phyloP scores from a whole-genome alignment of 2,113 vertebrate genomes.

The Catharus fuscescens region DNA sequence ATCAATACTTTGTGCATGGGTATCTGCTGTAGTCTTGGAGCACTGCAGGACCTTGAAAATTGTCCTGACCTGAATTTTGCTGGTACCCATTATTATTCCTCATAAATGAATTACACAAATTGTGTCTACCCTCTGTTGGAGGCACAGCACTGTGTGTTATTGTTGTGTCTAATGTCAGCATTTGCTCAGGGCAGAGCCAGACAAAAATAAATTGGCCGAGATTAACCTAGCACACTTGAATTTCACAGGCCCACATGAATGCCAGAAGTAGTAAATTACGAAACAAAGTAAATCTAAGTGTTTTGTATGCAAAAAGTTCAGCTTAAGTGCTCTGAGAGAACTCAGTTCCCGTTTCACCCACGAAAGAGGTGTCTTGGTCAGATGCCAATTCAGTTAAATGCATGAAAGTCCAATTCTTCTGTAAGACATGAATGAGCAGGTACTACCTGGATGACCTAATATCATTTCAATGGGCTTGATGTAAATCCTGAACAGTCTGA shows the following conservation, averaged over 20 bases:
- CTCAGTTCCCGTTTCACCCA: not conserved
- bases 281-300: not conserved
- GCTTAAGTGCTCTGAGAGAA: not conserved
- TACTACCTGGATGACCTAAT: not conserved
- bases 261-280: not conserved
- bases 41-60: not conserved
- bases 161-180: conserved; percentile 33
- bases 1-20: not conserved
- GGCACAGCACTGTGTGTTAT: conserved; percentile 2
- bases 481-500: not conserved
- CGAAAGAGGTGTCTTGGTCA: not conserved
- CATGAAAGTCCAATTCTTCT: not conserved
- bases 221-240: not conserved
- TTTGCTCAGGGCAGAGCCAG: conserved; percentile 26
- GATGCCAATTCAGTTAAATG: not conserved
- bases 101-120: conserved; percentile 26
- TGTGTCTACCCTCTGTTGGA: conserved; percentile 37
- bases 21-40: not conserved
- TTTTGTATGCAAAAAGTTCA: not conserved
- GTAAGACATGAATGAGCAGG: not conserved
- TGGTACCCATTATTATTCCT: not conserved
- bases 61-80: conserved; percentile 26
- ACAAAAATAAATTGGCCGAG: conserved; percentile 32
- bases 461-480: not conserved
- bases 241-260: not conserved